A percentile compares a stretch with the other conserved stretches of the same genome.
phyloP scores from a whole-genome alignment of 2,113 vertebrate genomes.

The Scalopus aquaticus region DNA sequence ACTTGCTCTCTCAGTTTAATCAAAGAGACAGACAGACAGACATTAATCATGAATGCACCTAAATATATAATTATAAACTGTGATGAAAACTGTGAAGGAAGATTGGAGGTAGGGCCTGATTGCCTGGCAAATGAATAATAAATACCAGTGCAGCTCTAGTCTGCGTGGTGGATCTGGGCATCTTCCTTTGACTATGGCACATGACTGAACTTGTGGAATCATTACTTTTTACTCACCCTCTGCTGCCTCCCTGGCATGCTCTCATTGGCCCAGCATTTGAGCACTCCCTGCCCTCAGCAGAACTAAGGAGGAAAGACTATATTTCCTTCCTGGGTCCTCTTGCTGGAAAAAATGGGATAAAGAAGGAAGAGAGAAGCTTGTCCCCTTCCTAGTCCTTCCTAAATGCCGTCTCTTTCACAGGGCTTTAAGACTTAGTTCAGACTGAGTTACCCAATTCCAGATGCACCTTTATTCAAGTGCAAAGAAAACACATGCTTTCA shows the following conservation, averaged over 20 bases:
- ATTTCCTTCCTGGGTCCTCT: neutral
- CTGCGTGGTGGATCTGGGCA: neutral
- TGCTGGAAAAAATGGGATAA: neutral
- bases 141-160: accelerated
- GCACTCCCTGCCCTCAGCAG: neutral
- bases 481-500: conserved; percentile 34
- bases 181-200: accelerated
- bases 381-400: neutral
- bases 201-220: neutral
- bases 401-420: neutral
- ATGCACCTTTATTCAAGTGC: conserved; percentile 29
- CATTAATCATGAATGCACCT: neutral
- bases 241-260: neutral
- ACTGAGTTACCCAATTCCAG: neutral
- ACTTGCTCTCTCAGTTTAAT: neutral
- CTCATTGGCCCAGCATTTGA: too few species aligned
- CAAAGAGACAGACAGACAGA: neutral
- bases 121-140: neutral
- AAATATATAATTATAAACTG: neutral
- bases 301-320: neutral
- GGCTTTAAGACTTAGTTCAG: conserved; percentile 20
- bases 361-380: neutral
- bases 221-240: neutral
- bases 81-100: neutral
- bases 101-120: neutral